Evolutionary conservation across 2,888 invertebrate species (phyloP), one percentile per base, ranked within the genome.

Genomic region (Galerucella pusilla): DNA sequence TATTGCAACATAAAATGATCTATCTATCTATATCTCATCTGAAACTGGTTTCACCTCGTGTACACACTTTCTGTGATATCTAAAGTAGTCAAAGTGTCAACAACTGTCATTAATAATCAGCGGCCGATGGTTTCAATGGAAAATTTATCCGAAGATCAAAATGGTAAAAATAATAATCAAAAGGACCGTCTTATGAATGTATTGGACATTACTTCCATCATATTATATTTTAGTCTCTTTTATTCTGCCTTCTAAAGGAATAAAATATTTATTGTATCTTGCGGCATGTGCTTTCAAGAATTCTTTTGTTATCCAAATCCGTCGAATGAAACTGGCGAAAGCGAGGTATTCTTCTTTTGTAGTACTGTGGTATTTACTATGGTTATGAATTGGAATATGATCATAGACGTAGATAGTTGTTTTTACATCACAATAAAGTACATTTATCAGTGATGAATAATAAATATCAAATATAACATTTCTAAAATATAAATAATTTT

Each of bases 271-370:
- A 72, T 72, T 72, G 72, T 72, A 66, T 72, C 66, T 72, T 72
- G 72, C 72, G 72, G 72, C 72, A 67, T 72, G 72, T 46, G 72
- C 72, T 72, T 72, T 74, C 72, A 75, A 73, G 72, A 78, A 77
- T 80, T 76, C 80, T 76, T 79, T 80, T 80, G 80, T 80, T 79
- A 74, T 77, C 71, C 75, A 75, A 77, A 74, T 76, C 76, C 75
- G 77, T 75, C 80, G 78, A 79, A 80, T 80, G 73, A 76, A 70
- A 78, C 69, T 74, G 76, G 75, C 76, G 74, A 74, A 73, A 76
- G 74, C 71, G n/a, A 68, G 66, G 63, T 74, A 67, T 71, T 68
- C 66, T 68, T 74, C 71, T 74, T 76, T 76, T 76, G 69, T 68
- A 67, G 59, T 72, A 72, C 60, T 72, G 57, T 20, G 57, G 54